Evolutionary conservation across 1,140 invertebrate species (phyloP).

Genomic region (Procambarus virginalis): DNA sequence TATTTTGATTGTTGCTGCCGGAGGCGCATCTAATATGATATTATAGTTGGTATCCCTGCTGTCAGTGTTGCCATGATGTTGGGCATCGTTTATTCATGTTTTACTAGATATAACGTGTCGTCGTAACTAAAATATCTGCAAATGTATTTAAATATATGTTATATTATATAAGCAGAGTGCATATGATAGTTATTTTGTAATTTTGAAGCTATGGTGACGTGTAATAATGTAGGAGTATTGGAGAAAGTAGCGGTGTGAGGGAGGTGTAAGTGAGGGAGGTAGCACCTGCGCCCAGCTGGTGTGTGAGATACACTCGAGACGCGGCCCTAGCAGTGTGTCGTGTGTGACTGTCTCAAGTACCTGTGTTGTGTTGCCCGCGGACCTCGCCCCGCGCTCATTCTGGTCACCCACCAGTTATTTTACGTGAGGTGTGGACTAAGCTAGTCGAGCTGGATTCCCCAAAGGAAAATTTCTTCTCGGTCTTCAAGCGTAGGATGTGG

Average conservation of each 20-base stretch:
- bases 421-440: slow-evolving; percentile 18
- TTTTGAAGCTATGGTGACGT: neutral
- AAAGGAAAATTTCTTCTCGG: slow-evolving; percentile 67
- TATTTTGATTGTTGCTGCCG: too few species aligned
- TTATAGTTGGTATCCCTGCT: neutral
- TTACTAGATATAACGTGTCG: neutral
- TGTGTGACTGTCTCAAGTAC: too few species aligned
- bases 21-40: too few species aligned
- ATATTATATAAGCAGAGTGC: neutral
- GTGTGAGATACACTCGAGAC: neutral
- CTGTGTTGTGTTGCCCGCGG: neutral
- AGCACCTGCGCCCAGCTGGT: neutral
- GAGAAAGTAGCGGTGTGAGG: neutral
- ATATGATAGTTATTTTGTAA: neutral
- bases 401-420: slow-evolving; percentile 16
- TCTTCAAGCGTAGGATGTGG: slow-evolving; percentile 73
- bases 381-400: neutral
- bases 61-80: neutral
- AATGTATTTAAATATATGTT: neutral
- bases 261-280: neutral
- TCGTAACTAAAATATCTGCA: neutral
- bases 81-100: neutral
- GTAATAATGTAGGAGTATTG: neutral
- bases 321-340: neutral
- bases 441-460: slow-evolving; percentile 56